A percentile compares a stretch with the other conserved stretches of the same genome.
These are phyloP conservation scores for Bovichtus variegatus DNA, from an alignment of 2,797 vertebrate species.

Conservation along the genomic window DNA sequence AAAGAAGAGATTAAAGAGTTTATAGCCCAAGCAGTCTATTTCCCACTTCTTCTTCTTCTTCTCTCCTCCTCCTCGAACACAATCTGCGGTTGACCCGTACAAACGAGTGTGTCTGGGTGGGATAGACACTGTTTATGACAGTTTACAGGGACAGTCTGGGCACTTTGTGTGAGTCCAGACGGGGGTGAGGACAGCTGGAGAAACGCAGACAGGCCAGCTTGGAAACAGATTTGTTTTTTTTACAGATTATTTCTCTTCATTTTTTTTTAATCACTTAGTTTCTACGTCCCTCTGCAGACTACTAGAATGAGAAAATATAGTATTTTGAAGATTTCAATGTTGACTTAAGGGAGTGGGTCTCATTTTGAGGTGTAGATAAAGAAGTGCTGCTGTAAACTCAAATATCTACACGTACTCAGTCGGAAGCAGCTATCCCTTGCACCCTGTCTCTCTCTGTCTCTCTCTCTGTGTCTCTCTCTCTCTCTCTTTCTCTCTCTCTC, in stretches of 20 bases:
- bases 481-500: too few relatives aligned
- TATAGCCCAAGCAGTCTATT: background rate
- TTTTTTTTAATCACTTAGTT: slow-evolving; percentile 8
- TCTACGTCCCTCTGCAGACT: background rate
- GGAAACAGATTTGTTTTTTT: slow-evolving; percentile 9
- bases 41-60: background rate
- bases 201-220: slow-evolving; percentile 18
- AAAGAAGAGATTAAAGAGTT: background rate
- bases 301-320: background rate
- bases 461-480: background rate
- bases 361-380: background rate
- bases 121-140: slow-evolving; percentile 16
- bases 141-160: slow-evolving; percentile 15
- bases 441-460: background rate
- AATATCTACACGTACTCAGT: background rate
- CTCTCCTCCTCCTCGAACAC: background rate
- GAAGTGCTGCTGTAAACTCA: background rate
- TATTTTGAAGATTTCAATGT: background rate
- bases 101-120: slow-evolving; percentile 15
- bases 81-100: slow-evolving; percentile 10
- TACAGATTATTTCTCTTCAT: background rate
- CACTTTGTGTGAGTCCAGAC: background rate
- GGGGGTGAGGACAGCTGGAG: slow-evolving; percentile 36
- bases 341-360: background rate
- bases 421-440: background rate